Evolutionary conservation across 2,797 vertebrate species (phyloP), one percentile per base, ranked within the genome.

Genomic region (Labroides dimidiatus): DNA sequence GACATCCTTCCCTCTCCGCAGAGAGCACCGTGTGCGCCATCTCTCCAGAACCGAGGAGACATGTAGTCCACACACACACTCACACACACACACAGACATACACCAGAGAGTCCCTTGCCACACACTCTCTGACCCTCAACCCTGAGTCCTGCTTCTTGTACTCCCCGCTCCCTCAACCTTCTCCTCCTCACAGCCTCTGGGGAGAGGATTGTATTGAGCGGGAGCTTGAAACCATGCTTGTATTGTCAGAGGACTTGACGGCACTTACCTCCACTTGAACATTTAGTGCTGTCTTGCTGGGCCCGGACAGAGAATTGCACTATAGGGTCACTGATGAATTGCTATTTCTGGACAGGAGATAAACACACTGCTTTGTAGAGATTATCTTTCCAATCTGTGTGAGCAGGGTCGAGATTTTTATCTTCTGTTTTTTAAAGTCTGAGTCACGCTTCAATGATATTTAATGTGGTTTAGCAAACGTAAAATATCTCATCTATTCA

Each of bases 191-290:
- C 76, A 78, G 85, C 91, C 93, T 90, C 92, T 80, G 92, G 93
- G 86, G 82, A 80, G 69, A 89, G 78, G 93, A 88, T 90, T 82
- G 88, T 92, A 93, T 91, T 80, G 92, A 95, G 91, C 92, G 91
- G 93, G 92, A 95, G 92, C 92, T 92, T 94, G 94, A 95, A 94
- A 92, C 93, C 88, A 84, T 92, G 77, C 91, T 84, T 93, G 94
- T 96, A 95, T 96, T 96, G 91, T 95, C 95, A 94, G 75, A 97
- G 96, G 95, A 95, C 91, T 83, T 87, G 82, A 87, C 89, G 87
- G 93, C 95, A 95, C 94, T 96, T 96, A 96, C 93, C 94, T 94
- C 91, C 88, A 92, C 93, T 93, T 94, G 93, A 95, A 94, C 93
- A 94, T 94, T 96, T 95, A 95, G 94, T 94, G 93, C 92, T 93